Evolutionary conservation across 2,797 vertebrate species (phyloP).

Genomic region (Erithacus rubecula): DNA sequence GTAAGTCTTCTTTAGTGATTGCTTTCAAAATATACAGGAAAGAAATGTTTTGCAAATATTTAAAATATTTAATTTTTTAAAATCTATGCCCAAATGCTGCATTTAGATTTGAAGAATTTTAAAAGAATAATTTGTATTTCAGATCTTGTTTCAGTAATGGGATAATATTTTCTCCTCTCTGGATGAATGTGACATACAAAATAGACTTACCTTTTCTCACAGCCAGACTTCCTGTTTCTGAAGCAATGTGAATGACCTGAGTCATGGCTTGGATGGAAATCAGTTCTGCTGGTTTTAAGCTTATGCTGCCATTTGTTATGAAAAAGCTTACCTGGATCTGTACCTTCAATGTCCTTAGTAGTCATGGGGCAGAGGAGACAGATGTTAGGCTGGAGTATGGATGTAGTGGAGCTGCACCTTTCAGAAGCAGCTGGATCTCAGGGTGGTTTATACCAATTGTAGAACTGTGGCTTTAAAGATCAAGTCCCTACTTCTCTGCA

Average conservation of each 20-base stretch:
- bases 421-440: background rate
- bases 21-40: background rate
- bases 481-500: background rate
- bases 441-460: background rate
- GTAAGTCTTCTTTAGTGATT: conserved; percentile 63
- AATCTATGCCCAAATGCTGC: background rate
- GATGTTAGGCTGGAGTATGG: background rate
- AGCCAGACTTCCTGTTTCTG: background rate
- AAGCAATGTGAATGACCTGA: background rate
- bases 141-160: background rate
- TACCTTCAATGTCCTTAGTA: background rate
- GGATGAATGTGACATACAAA: background rate
- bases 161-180: background rate
- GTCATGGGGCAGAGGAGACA: background rate
- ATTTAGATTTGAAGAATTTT: background rate
- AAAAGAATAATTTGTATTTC: background rate
- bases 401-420: background rate
- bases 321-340: background rate
- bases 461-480: background rate
- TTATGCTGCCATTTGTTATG: background rate
- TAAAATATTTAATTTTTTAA: background rate
- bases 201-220: background rate
- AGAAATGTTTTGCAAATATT: background rate
- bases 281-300: background rate
- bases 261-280: background rate